Conservation (phyloP, 2,888 invertebrate species). For the Melanophora roralis region DNA sequence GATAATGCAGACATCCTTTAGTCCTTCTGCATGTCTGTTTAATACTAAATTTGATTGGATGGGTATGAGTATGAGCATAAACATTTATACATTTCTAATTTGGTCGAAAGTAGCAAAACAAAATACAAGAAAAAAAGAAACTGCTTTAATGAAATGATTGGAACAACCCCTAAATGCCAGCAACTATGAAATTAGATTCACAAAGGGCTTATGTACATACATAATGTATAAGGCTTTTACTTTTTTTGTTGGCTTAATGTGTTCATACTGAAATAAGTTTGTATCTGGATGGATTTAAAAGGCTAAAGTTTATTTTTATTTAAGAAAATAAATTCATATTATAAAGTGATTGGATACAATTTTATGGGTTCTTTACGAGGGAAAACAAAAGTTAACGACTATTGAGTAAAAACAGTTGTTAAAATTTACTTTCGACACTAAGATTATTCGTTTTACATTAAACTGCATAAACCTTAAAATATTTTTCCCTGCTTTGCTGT, state of each 20-base stretch:
- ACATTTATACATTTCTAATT: conserved; percentile 20
- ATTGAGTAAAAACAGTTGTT: too few species aligned
- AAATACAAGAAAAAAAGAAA: neutral
- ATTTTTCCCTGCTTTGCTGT: too few species aligned
- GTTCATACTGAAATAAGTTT: neutral
- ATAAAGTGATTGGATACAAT: neutral
- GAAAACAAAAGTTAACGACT: too few species aligned
- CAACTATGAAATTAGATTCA: conserved; percentile 1
- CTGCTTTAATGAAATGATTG: conserved; percentile 18
- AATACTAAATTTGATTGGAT: neutral
- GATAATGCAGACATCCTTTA: conserved; percentile 22
- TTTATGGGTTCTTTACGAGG: neutral
- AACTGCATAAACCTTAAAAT: too few species aligned
- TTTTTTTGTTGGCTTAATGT: neutral
- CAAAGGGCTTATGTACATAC: conserved; percentile 26
- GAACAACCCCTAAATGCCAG: conserved; percentile 3
- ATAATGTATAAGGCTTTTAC: neutral
- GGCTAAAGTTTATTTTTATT: neutral
- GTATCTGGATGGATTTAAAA: neutral
- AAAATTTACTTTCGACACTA: too few species aligned
- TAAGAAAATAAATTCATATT: neutral
- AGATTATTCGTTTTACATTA: too few species aligned
- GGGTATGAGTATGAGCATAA: neutral
- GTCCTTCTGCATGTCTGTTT: conserved; percentile 22
- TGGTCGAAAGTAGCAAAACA: neutral